Evolutionary conservation across 2,797 vertebrate species (phyloP), one percentile per base, ranked within the genome.

Genomic region (Toxotes lorentzi): DNA sequence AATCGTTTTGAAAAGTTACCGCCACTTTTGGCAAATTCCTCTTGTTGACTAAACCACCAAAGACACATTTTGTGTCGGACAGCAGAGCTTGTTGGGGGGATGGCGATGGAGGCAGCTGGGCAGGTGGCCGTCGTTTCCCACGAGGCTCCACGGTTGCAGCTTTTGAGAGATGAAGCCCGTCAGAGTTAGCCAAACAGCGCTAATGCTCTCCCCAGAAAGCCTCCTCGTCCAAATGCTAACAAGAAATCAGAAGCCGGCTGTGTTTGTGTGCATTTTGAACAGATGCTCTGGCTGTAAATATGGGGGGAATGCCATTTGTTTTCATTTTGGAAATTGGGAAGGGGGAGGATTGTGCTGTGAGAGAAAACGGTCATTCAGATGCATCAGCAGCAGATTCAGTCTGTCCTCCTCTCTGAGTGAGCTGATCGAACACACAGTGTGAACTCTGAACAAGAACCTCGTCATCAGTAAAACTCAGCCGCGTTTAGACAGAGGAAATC

Each of bases 131-230:
- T 14, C 24, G 63, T 60, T 80, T 90, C 82, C 82, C 82, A 75
- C 5, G 63, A 84, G 81, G 79, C 78, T 84, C 63, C 58, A 50
- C 47, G 12, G 79, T 63, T 35, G 76, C 67, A 13, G 79, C 82
- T 57, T 56, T 32, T 83, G 82, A 87, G 82, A 87, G 87, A 85
- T 76, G 81, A 85, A 70, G 76, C 81, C 79, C 78, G 71, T 82
- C 84, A 86, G 85, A 86, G 77, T 86, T 89, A 81, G 78, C 80
- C 76, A 86, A 90, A 89, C 83, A 84, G 79, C 69, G 74, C 88
- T 88, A 91, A 89, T 85, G 81, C 73, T 71, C 76, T 84, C 85
- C 81, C 85, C 50, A 58, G 73, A 80, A 92, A 86, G 85, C 79
- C 61, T 71, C 48, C 45, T 43, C 17, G 13, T 77, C 81, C 70